Percentiles rank a stretch among this genome's conserved stretches.
These are phyloP conservation scores for Dermolepida albohirtum DNA, from an alignment of 2,888 invertebrate genomes.

Conservation along the genomic window DNA sequence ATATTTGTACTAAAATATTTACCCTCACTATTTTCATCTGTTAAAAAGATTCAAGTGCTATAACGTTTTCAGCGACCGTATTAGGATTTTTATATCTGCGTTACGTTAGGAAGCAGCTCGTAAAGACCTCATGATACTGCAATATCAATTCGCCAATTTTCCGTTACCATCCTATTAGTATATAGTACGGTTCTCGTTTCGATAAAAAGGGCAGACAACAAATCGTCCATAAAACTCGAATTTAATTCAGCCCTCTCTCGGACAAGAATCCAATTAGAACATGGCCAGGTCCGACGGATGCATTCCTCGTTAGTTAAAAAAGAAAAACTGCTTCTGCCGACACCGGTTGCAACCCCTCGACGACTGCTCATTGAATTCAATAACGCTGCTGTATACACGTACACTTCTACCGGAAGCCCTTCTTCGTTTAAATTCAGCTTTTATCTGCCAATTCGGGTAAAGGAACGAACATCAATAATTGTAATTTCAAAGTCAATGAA, in stretches of 20 bases:
- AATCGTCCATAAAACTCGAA: conserved; percentile 61
- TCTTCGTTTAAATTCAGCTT: conserved; percentile 9
- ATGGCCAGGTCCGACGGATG: conserved; percentile 56
- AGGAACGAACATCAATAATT: conserved; percentile 11
- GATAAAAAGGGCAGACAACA: conserved; percentile 54
- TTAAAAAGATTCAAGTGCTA: too few relatives aligned
- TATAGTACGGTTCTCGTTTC: conserved; percentile 45
- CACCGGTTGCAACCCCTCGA: conserved; percentile 1
- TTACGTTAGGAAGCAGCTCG: too few relatives aligned
- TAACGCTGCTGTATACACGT: conserved; percentile 29
- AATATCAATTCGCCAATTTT: too few relatives aligned
- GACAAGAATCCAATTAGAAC: conserved; percentile 61
- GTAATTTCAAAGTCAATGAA: background rate
- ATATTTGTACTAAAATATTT: too few relatives aligned
- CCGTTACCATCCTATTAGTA: too few relatives aligned
- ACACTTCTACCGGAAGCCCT: conserved; percentile 10
- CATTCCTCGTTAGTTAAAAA: conserved; percentile 59
- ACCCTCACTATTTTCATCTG: too few relatives aligned
- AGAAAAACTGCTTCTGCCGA: conserved; percentile 23
- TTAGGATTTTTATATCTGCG: too few relatives aligned
- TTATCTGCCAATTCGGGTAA: conserved; percentile 11
- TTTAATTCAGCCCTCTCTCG: conserved; percentile 58
- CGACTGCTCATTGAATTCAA: conserved; percentile 36
- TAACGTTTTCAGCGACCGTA: too few relatives aligned
- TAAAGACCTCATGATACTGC: too few relatives aligned